Conservation (phyloP, 2,113 vertebrate species). For the Notarius quadriscutis region DNA sequence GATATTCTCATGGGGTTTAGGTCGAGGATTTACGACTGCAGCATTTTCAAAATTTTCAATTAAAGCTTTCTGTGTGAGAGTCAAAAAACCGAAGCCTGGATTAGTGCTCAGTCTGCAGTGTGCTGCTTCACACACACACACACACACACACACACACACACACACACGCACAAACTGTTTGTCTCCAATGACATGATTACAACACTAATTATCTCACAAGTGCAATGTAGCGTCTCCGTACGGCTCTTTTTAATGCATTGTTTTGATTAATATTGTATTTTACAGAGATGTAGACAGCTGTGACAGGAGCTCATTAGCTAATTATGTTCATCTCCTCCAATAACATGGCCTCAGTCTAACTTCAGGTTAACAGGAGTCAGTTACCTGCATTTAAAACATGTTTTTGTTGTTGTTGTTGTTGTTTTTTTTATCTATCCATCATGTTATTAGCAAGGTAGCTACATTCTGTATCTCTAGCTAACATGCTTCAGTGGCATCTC, state of each 20-base stretch:
- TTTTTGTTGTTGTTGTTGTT: too few relatives aligned
- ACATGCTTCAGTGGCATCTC: not conserved
- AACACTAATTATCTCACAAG: not conserved
- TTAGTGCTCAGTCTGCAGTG: not conserved
- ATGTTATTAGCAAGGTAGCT: too few relatives aligned
- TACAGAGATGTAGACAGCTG: not conserved
- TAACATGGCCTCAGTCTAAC: not conserved
- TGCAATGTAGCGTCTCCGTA: not conserved
- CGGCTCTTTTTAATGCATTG: not conserved
- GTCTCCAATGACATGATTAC: not conserved
- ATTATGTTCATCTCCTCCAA: not conserved
- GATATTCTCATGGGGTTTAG: slow-evolving; percentile 18
- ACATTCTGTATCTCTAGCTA: not conserved
- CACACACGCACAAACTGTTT: not conserved
- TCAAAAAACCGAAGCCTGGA: slow-evolving; percentile 37
- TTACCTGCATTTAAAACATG: not conserved
- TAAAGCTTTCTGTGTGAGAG: slow-evolving; percentile 49
- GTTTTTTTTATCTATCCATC: too few relatives aligned
- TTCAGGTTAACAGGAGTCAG: not conserved
- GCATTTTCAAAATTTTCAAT: slow-evolving; percentile 58
- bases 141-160: not conserved
- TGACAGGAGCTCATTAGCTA: not conserved
- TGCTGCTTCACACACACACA: not conserved
- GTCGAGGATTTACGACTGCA: slow-evolving; percentile 52
- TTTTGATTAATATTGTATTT: not conserved